Percentiles rank a stretch among this genome's conserved stretches.
phyloP scores from a whole-genome alignment of 92 coral and sea anemone species.

The Porites evermanni region DNA sequence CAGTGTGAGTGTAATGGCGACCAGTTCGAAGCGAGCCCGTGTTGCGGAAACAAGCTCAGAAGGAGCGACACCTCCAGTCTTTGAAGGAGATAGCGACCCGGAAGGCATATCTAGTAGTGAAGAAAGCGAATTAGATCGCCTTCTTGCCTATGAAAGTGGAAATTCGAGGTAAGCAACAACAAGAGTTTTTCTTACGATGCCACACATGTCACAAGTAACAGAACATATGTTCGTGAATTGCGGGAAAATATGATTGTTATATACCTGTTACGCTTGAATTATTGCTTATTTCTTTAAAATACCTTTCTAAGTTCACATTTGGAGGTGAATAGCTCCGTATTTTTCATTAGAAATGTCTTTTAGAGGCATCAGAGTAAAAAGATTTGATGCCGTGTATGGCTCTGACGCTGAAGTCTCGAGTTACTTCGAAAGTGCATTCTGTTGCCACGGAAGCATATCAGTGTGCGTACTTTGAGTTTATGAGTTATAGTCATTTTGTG shows the following conservation, averaged over 20 bases:
- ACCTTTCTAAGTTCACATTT: not conserved
- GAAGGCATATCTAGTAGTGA: conserved; percentile 67
- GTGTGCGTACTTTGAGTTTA: too few relatives aligned
- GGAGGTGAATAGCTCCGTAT: not conserved
- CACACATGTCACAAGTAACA: conserved; percentile 5
- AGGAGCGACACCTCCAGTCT: not conserved
- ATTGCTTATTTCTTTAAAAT: conserved; percentile 6
- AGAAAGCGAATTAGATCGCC: conserved; percentile 57
- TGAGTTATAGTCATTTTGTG: too few relatives aligned
- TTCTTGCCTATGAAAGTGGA: conserved; percentile 34
- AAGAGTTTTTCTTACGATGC: not conserved
- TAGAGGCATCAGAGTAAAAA: not conserved
- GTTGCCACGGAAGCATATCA: too few relatives aligned
- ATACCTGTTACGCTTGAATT: not conserved
- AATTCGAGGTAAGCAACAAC: conserved; percentile 31
- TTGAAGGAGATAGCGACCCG: conserved; percentile 54
- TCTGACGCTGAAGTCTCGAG: too few relatives aligned
- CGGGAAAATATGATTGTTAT: not conserved
- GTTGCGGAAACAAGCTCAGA: not conserved
- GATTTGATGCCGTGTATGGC: not conserved
- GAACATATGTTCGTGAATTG: conserved; percentile 5
- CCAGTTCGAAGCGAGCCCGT: not conserved
- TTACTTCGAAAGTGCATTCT: too few relatives aligned
- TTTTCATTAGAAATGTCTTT: not conserved
- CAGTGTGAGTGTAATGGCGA: not conserved